Evolutionary conservation across 2,797 vertebrate genomes (phyloP).

Genomic region (Coregonus sp.): DNA sequence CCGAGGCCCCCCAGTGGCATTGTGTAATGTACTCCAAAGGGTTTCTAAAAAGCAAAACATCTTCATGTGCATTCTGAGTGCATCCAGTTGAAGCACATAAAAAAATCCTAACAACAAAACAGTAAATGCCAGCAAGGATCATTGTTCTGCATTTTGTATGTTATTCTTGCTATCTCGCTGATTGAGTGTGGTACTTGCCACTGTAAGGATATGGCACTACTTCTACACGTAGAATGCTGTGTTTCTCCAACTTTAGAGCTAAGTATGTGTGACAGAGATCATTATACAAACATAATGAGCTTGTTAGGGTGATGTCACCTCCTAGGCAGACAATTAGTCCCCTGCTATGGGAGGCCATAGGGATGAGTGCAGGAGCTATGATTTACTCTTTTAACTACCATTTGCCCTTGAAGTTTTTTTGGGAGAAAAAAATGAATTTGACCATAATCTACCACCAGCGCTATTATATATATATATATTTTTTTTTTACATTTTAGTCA

Average conservation of each 20-base stretch:
- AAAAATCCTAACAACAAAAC: slow-evolving; percentile 9
- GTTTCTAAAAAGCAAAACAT: slow-evolving; percentile 7
- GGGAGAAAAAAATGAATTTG: background rate
- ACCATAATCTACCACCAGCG: background rate
- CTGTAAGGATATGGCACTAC: background rate
- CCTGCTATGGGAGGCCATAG: background rate
- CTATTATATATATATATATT: background rate
- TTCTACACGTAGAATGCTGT: background rate
- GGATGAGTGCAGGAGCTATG: background rate
- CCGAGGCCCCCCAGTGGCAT: slow-evolving; percentile 45
- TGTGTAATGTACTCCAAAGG: slow-evolving; percentile 44
- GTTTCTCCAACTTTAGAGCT: background rate
- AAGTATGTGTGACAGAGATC: slow-evolving; percentile 31
- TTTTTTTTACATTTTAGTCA: no score
- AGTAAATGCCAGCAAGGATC: background rate
- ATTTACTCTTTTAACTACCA: background rate
- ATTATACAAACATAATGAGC: slow-evolving; percentile 39
- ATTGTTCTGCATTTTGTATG: background rate
- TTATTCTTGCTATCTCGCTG: background rate
- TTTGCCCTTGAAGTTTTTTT: background rate
- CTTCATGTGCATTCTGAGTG: background rate
- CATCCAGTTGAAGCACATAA: slow-evolving; percentile 2
- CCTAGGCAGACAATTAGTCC: slow-evolving; percentile 11
- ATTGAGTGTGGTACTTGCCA: background rate
- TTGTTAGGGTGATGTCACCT: slow-evolving; percentile 30